Evolutionary conservation across 2,797 vertebrate species (phyloP).

Genomic region (Alcedo quadribrachys): DNA sequence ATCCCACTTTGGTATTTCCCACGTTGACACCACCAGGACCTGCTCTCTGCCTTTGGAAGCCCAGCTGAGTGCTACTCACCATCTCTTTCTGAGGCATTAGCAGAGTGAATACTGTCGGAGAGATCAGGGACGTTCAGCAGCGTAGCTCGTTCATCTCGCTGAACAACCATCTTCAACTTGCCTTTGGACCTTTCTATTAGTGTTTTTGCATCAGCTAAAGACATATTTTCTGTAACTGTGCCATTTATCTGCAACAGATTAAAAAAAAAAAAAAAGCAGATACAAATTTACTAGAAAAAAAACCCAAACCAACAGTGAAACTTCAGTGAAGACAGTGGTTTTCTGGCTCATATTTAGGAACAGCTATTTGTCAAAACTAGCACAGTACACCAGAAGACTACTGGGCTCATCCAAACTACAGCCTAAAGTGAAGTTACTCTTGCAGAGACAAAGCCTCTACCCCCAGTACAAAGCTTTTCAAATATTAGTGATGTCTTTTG

Average conservation of each 20-base stretch:
- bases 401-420: not conserved
- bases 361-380: not conserved
- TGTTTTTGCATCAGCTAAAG: slow-evolving; percentile 97
- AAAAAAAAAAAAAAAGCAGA: not conserved
- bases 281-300: slow-evolving; percentile 5
- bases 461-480: not conserved
- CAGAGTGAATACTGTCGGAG: slow-evolving; percentile 97
- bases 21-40: not conserved
- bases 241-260: slow-evolving; percentile 91
- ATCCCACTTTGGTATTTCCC: not conserved
- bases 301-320: too few species aligned
- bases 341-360: not conserved
- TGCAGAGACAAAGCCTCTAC: not conserved
- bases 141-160: slow-evolving; percentile 94
- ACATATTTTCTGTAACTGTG: slow-evolving; percentile 99
- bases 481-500: not conserved
- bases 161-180: slow-evolving; percentile 99
- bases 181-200: slow-evolving; percentile 99
- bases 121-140: slow-evolving; percentile 97
- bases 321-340: not conserved
- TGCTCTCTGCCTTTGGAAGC: not conserved
- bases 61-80: slow-evolving; percentile 78
- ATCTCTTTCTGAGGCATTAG: slow-evolving; percentile 96
- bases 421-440: not conserved
- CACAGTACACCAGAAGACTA: not conserved